Conservation (phyloP, 2,888 invertebrate species). For the Horisme vitalbata region DNA sequence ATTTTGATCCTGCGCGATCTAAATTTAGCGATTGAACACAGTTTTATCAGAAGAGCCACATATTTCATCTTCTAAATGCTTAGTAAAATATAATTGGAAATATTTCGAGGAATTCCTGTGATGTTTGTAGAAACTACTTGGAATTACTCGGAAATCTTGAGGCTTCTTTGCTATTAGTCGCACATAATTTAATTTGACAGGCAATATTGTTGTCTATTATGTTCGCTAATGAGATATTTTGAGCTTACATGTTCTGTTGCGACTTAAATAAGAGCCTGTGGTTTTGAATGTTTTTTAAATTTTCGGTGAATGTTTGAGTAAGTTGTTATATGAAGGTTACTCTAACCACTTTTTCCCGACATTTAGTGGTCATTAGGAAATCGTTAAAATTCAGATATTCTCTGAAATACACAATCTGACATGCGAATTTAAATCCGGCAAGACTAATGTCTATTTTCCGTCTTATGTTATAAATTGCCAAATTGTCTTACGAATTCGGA, state of each 20-base stretch:
- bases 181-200: constrained; percentile 12
- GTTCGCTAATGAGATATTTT: constrained; percentile 7
- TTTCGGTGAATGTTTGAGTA: too few species aligned
- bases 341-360: background rate
- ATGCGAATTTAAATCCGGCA: background rate
- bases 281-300: too few species aligned
- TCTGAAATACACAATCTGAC: background rate
- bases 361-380: background rate
- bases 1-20: background rate
- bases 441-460: constrained; percentile 2
- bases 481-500: background rate
- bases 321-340: background rate
- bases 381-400: background rate
- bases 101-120: constrained; percentile 18
- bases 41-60: background rate
- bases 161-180: background rate
- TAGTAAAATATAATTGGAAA: constrained; percentile 16
- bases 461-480: constrained; percentile 1
- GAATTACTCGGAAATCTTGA: constrained; percentile 8
- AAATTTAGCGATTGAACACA: background rate
- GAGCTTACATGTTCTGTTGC: background rate
- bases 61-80: background rate
- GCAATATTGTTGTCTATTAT: constrained; percentile 13
- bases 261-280: background rate
- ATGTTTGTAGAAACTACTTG: constrained; percentile 8